phyloP scores from a whole-genome alignment of 2,113 vertebrate genomes.

The Ifrita kowaldi region DNA sequence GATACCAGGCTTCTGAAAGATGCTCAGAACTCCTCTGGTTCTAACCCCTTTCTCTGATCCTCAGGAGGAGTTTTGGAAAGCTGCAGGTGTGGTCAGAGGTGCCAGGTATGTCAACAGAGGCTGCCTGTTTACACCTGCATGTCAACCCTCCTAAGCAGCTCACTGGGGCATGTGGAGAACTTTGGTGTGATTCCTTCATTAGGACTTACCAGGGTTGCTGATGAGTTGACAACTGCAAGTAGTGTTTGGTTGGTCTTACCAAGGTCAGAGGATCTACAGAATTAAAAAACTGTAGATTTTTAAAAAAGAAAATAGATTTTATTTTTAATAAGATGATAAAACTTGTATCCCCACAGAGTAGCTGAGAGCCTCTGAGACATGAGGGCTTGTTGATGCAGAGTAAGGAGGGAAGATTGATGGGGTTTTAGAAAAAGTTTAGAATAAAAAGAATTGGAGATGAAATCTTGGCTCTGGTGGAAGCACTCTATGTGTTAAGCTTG shows the following conservation, averaged over 20 bases:
- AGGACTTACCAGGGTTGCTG: not conserved
- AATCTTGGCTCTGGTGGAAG: not conserved
- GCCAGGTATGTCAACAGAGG: accelerated
- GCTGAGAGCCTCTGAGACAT: not conserved
- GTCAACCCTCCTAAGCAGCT: not conserved
- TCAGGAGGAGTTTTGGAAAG: not conserved
- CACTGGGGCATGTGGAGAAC: not conserved
- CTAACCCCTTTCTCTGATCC: not conserved
- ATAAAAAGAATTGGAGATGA: not conserved
- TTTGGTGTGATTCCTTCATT: not conserved
- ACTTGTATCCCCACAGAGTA: not conserved
- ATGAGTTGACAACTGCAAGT: not conserved
- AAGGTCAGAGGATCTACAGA: not conserved
- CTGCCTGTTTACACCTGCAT: not conserved
- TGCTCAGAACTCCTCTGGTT: not conserved
- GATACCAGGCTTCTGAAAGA: not conserved
- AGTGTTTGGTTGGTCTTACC: not conserved
- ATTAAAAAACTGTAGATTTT: not conserved
- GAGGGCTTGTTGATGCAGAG: not conserved
- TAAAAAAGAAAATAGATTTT: not conserved
- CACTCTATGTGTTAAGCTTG: not conserved
- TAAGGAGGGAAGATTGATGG: not conserved
- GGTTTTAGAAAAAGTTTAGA: not conserved
- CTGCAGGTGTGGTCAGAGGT: not conserved
- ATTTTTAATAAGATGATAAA: not conserved